These are phyloP conservation scores for Drosophila tani DNA, from an alignment of 1,140 invertebrate species.

Conservation along the genomic window DNA sequence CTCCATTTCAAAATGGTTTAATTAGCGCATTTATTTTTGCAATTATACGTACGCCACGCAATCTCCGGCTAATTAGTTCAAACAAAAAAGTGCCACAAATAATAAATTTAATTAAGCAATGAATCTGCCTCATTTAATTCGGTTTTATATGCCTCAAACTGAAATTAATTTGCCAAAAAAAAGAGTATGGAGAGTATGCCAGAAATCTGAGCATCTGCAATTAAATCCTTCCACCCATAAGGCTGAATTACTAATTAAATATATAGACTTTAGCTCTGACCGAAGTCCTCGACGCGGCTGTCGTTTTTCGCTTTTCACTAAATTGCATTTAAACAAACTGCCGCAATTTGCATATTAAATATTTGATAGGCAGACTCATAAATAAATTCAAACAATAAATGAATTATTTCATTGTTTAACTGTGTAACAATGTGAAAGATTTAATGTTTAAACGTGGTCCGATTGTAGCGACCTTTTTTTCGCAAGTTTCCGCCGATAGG, in stretches of 20 bases:
- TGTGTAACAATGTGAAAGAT: slow-evolving; percentile 41
- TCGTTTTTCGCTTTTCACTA: slow-evolving; percentile 28
- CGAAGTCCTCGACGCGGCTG: slow-evolving; percentile 8
- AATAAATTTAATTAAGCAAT: slow-evolving; percentile 23
- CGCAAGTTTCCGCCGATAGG: slow-evolving; percentile 23
- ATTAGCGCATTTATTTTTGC: slow-evolving; percentile 46
- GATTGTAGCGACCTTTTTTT: slow-evolving; percentile 34
- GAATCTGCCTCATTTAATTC: slow-evolving; percentile 21
- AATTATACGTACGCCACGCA: slow-evolving; percentile 15
- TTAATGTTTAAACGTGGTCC: slow-evolving; percentile 33
- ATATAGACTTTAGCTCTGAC: not conserved
- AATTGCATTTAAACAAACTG: slow-evolving; percentile 33
- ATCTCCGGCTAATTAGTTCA: slow-evolving; percentile 22
- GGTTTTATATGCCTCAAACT: not conserved
- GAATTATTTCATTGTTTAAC: slow-evolving; percentile 34
- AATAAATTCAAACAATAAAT: slow-evolving; percentile 51
- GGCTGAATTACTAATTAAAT: not conserved
- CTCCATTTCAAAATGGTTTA: slow-evolving; percentile 29
- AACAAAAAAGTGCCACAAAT: slow-evolving; percentile 13
- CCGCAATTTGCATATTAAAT: slow-evolving; percentile 38
- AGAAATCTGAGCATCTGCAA: slow-evolving; percentile 9
- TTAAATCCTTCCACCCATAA: slow-evolving; percentile 5
- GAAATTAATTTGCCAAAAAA: slow-evolving; percentile 13
- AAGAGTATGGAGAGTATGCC: not conserved
- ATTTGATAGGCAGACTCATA: slow-evolving; percentile 44